phyloP scores from a whole-genome alignment of 2,113 vertebrate genomes.

The Bubalus kerabau region DNA sequence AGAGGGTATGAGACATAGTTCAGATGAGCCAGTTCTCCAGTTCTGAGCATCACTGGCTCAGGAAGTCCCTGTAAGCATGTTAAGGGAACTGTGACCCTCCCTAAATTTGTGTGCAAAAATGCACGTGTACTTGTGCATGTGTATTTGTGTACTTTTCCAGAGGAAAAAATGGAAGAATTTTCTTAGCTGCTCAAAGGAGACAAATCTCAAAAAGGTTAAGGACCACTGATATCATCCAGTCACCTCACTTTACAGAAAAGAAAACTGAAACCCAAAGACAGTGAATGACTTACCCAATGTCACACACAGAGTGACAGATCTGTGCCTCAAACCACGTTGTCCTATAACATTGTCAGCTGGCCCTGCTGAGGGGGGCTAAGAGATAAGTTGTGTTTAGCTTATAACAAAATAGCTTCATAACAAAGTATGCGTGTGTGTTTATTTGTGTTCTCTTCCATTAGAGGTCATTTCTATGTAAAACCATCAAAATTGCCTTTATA shows the following conservation, averaged over 20 bases:
- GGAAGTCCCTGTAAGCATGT: background rate
- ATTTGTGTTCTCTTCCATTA: too few species aligned
- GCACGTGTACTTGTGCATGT: accelerated
- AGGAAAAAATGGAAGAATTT: background rate
- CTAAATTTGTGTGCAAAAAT: background rate
- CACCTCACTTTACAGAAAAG: background rate
- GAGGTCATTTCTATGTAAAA: too few species aligned
- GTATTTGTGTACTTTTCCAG: background rate
- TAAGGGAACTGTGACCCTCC: background rate
- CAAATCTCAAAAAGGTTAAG: background rate
- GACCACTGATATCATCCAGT: background rate
- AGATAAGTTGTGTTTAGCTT: background rate
- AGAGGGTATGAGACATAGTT: background rate
- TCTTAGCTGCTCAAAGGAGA: background rate
- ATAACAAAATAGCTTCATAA: background rate
- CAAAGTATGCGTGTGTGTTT: background rate
- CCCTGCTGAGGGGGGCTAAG: background rate
- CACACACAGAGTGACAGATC: accelerated
- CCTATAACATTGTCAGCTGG: background rate
- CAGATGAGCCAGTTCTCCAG: background rate
- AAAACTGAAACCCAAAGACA: background rate
- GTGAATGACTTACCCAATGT: background rate
- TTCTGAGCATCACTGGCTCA: background rate
- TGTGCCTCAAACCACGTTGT: background rate
- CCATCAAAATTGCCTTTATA: too few species aligned